These are phyloP conservation scores for Thera obeliscata DNA, from an alignment of 2,888 invertebrate genomes.

Conservation along the genomic window DNA sequence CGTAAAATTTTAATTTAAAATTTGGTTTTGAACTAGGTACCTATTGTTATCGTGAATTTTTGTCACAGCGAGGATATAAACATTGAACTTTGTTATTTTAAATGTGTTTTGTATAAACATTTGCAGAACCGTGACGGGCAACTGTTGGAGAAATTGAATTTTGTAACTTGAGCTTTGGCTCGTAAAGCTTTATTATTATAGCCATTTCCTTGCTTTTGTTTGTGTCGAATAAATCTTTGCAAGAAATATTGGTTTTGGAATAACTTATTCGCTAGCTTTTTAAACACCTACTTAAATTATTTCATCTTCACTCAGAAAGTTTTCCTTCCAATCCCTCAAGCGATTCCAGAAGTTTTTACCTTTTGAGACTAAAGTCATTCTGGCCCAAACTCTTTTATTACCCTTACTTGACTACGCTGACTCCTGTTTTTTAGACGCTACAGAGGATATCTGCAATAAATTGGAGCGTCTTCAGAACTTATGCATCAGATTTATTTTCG, in stretches of 20 bases:
- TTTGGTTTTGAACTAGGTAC: constrained; percentile 21
- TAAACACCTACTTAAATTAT: not conserved
- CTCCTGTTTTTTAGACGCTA: too few species aligned
- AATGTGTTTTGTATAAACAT: constrained; percentile 59
- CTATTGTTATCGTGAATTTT: constrained; percentile 43
- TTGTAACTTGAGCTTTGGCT: constrained; percentile 60
- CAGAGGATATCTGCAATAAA: too few species aligned
- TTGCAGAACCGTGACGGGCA: constrained; percentile 49
- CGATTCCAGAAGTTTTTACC: too few species aligned
- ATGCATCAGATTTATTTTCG: too few species aligned
- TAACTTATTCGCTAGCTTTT: not conserved
- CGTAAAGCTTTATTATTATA: constrained; percentile 58
- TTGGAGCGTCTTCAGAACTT: too few species aligned
- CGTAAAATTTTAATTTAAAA: not conserved
- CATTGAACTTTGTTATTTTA: constrained; percentile 62
- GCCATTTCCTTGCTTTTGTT: constrained; percentile 59
- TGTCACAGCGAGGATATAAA: constrained; percentile 51
- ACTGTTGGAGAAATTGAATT: constrained; percentile 68
- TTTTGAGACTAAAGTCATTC: too few species aligned
- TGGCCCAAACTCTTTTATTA: too few species aligned
- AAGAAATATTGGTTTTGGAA: constrained; percentile 13
- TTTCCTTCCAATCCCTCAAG: too few species aligned
- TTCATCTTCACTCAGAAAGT: not conserved
- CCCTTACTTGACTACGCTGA: too few species aligned
- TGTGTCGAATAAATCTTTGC: constrained; percentile 26